phyloP scores from a whole-genome alignment of 2,797 vertebrate species.

The Brachyrhaphis roseni region DNA sequence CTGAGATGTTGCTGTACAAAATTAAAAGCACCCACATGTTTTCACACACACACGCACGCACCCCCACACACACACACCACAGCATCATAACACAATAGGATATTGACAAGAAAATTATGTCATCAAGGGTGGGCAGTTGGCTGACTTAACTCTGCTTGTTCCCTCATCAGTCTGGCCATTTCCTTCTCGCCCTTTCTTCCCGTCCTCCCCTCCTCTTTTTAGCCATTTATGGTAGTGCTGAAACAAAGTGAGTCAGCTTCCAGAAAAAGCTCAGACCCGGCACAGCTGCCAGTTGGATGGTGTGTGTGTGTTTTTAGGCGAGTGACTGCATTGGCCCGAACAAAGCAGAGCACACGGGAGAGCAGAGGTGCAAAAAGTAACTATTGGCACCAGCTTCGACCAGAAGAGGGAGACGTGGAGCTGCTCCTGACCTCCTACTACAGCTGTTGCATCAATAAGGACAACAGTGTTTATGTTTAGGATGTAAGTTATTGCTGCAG shows the following conservation, averaged over 20 bases:
- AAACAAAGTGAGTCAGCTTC: conserved; percentile 72
- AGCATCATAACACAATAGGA: conserved; percentile 62
- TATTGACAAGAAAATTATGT: conserved; percentile 72
- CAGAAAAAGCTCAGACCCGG: conserved; percentile 67
- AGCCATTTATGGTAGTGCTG: conserved; percentile 72
- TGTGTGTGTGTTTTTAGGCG: conserved; percentile 19
- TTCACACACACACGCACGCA: conserved; percentile 8
- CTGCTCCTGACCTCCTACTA: conserved; percentile 49
- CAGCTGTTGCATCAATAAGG: conserved; percentile 65
- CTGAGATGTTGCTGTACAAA: neutral
- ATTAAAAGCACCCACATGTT: neutral
- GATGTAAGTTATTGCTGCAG: conserved; percentile 37
- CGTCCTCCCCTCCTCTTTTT: conserved; percentile 55
- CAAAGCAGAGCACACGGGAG: conserved; percentile 40
- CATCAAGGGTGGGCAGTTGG: conserved; percentile 73
- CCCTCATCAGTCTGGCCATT: conserved; percentile 63
- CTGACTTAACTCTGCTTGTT: conserved; percentile 58
- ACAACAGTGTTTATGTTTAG: conserved; percentile 29
- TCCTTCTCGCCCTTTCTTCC: conserved; percentile 58
- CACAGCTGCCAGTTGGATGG: conserved; percentile 34
- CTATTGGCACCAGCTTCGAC: conserved; percentile 17
- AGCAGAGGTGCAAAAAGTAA: conserved; percentile 23
- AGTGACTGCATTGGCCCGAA: conserved; percentile 46
- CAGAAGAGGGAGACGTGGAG: conserved; percentile 70
- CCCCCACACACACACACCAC: conserved; percentile 10